Percentiles rank a stretch among this genome's conserved stretches.
phyloP scores from a whole-genome alignment of 2,797 vertebrate species.

The Myotis pilosus region DNA sequence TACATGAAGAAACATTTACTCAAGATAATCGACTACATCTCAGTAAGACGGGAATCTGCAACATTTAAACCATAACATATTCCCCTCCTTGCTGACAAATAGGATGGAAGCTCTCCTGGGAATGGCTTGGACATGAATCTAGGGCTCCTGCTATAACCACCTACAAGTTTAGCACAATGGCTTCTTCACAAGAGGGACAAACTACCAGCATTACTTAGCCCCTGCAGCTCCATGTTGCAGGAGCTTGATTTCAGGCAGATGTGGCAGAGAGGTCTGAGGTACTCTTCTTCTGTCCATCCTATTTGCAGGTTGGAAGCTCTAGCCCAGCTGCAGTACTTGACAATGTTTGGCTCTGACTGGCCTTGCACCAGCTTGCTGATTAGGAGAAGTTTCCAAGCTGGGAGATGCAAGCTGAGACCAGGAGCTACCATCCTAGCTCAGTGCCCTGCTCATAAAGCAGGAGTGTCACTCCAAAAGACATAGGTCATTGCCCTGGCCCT shows the following conservation, averaged over 20 bases:
- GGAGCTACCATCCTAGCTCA: neutral
- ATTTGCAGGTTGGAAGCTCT: neutral
- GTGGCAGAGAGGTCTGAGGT: neutral
- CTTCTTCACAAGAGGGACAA: neutral
- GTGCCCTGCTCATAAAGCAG: fast-evolving
- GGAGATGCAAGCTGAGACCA: neutral
- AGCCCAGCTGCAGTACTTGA: neutral
- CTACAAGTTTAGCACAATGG: neutral
- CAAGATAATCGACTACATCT: neutral
- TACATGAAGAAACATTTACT: neutral
- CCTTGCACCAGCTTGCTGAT: neutral
- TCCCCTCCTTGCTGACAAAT: neutral
- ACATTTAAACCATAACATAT: neutral
- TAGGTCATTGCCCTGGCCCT: neutral
- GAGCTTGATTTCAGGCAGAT: neutral
- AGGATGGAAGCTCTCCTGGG: neutral
- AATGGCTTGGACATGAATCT: neutral
- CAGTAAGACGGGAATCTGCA: neutral
- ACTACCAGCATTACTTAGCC: neutral
- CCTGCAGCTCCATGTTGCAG: neutral
- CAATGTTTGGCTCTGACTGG: neutral
- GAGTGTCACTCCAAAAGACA: neutral
- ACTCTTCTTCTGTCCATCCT: neutral
- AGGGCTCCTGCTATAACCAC: neutral
- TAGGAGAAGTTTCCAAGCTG: neutral